Base-by-base conservation (phyloP, 2,888 invertebrate species). In the Drosophila falleni region DNA sequence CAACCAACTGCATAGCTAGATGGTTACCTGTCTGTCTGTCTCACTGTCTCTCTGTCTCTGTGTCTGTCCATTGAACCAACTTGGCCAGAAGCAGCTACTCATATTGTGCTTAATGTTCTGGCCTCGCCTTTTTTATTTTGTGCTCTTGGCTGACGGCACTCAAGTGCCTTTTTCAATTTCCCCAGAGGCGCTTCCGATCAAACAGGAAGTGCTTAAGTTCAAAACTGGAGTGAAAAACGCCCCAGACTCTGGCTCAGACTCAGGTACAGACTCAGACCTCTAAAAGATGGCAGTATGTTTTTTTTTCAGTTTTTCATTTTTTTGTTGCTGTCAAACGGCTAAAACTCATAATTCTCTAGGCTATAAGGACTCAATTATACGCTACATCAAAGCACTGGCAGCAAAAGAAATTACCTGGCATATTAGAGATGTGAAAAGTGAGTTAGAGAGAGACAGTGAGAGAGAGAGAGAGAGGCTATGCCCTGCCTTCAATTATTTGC, bases 131-230 rank as follows among this genome's bases (percentile, higher is more conserved):
- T 49, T 23, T 23, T n/a, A n/a, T 49, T 23, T 26, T 46, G 15
- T 47, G 37, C 39, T 44, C 16, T 31, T 39, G 51, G 66, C 68
- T 81, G 85, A 74, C 77, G 85, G 80, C 87, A 74, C 84, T 89
- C 74, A 87, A 85, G 84, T 89, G 82, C 85, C 87, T 81, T 90
- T 91, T 90, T 90, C 91, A 90, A 91, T 91, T 92, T 91, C 90
- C 91, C 92, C 84, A 63, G 89, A 87, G 91, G 91, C 83, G 82
- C 86, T 91, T 89, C 89, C 91, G 90, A 92, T 92, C 90, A 92
- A 92, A 91, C 90, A 92, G 92, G 91, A 91, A 91, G 90, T 89
- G 90, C 91, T 91, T 91, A 92, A 91, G 86, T 89, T 86, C 86
- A 86, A 89, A 89, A 80, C 82, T 78, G 80, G 71, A 81, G 75